These are phyloP conservation scores for Lophochroa leadbeateri DNA, from an alignment of 2,113 vertebrate species.

Conservation along the genomic window DNA sequence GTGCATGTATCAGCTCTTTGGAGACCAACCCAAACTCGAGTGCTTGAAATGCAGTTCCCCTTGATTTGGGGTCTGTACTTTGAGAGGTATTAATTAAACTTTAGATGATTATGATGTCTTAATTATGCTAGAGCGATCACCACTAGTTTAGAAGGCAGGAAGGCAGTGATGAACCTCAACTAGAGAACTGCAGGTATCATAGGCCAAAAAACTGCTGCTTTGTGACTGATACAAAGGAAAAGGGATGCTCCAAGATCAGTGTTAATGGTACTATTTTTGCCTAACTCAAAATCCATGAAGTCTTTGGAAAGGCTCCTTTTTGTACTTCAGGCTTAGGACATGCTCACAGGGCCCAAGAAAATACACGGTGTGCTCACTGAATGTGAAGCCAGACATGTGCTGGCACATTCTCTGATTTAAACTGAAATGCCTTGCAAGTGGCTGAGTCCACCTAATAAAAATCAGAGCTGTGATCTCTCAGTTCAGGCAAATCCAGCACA, in stretches of 20 bases:
- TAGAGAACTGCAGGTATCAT: not conserved
- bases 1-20: not conserved
- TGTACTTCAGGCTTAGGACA: not conserved
- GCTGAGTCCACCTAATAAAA: slow-evolving; percentile 2
- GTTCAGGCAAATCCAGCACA: not conserved
- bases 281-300: not conserved
- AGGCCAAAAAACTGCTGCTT: not conserved
- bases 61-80: not conserved
- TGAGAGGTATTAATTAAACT: not conserved
- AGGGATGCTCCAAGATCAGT: slow-evolving; percentile 12
- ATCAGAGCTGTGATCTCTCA: not conserved
- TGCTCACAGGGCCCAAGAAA: not conserved
- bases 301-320: not conserved
- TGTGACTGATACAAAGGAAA: not conserved
- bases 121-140: not conserved
- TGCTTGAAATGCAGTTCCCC: not conserved
- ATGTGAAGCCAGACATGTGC: not conserved
- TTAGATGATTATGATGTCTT: not conserved
- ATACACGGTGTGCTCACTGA: not conserved
- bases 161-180: not conserved
- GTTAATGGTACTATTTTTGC: not conserved
- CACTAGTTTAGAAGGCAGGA: not conserved
- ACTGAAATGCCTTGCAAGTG: slow-evolving; percentile 13
- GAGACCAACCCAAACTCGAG: not conserved
- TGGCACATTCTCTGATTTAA: not conserved